A percentile compares a stretch with the other conserved stretches of the same genome.
Evolutionary conservation across 1,140 invertebrate genomes (phyloP).

Genomic region (Pseudomyrmex cubaensis): DNA sequence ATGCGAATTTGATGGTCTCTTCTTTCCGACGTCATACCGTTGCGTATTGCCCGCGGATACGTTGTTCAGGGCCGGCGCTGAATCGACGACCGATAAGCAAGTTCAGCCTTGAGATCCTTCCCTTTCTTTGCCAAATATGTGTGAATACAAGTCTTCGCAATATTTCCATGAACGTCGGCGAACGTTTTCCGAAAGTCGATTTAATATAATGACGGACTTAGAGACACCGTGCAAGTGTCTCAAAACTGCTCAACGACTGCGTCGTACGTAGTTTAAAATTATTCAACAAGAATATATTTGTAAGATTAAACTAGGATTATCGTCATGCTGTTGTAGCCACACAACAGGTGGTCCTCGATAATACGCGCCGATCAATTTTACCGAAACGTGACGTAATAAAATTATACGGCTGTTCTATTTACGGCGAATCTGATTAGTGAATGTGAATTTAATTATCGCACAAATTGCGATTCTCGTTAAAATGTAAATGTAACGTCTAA

Average conservation of each 20-base stretch:
- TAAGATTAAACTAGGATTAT: conserved; percentile 33
- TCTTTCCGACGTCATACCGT: background rate
- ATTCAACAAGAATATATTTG: conserved; percentile 38
- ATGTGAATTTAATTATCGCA: conserved; percentile 23
- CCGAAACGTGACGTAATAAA: conserved; percentile 48
- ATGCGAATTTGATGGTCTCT: conserved; percentile 25
- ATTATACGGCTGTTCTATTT: conserved; percentile 27
- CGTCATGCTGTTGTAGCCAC: background rate
- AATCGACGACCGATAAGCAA: conserved; percentile 14
- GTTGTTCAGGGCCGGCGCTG: conserved; percentile 8
- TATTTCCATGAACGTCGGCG: background rate
- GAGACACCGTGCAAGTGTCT: background rate
- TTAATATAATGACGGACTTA: background rate
- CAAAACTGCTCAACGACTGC: background rate
- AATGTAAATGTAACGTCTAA: no score
- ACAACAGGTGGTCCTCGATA: conserved; percentile 48
- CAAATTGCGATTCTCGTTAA: no score
- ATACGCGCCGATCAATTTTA: conserved; percentile 49
- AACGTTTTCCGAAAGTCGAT: background rate
- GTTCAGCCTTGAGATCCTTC: background rate
- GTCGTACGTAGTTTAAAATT: background rate
- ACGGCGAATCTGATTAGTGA: conserved; percentile 10
- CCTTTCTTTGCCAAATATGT: background rate
- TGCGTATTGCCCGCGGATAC: background rate
- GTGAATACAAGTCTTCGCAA: background rate